Base-by-base conservation (phyloP, 1,140 invertebrate genomes). In the Zaprionus taronus region DNA sequence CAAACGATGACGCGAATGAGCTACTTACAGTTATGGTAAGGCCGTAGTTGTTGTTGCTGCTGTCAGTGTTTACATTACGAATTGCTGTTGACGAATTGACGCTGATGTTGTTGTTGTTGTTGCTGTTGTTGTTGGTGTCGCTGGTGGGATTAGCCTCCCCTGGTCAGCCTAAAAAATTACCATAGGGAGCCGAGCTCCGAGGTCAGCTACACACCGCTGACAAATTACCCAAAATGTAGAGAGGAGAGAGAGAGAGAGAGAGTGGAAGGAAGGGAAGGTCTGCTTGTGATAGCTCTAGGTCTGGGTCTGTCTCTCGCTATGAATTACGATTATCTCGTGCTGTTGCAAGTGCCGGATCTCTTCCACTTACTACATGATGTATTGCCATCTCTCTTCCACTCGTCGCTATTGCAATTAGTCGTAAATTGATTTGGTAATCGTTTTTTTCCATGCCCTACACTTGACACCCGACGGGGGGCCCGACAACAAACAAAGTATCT, bases 401-500 rank as follows among this genome's bases (percentile, higher is more conserved):
- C 47, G 41, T 58, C 51, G 41, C 51, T 57, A 28, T 49, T 63
- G 57, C 56, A 79, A 73, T 73, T 73, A 80, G 78, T 66, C 26
- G 65, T 74, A 69, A 73, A 80, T 78, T 80, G 78, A 72, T 79
- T 77, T 73, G 55, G 74, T 66, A 77, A 77, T 72, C 68, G 38
- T 31, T 34, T 34, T 34, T 61, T 69, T 49, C 58, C 58, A 70
- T 64, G 72, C 53, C 41, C 66, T 56, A 41, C 69, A 77, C 53
- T 60, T 73, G 69, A 68, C 69, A 64, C 63, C 31, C 41, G 26
- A 75, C 36, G 56, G 38, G 38, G 22, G 51, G 31, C 31, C 31
- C 31, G 55, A 53, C 64, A 9, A 36, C 28, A 62, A 9, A 36
- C 28, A 62, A 70, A 62, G 41, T 65, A 38, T 34, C 24, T 24